Base-by-base conservation (phyloP, 2,113 vertebrate genomes). In the Rissa tridactyla region DNA sequence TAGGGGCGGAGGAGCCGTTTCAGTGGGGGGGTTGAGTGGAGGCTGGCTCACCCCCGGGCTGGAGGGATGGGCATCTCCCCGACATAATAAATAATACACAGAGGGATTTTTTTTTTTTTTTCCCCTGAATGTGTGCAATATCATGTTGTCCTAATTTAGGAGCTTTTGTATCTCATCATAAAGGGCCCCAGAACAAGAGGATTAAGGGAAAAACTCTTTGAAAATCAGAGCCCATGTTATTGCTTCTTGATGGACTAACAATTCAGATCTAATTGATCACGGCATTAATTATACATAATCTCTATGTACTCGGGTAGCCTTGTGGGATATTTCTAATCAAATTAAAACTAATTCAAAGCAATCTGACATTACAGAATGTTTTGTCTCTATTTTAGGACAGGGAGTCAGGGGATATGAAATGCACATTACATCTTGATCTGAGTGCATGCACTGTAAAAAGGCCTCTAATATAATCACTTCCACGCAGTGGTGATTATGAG, bases 231-330 rank as follows among this genome's bases (percentile, higher is more conserved):
- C 93, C 96, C 86, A 46, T 94, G 90, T 96, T 98, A 97, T 83
- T 83, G 88, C 70, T 95, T 92, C 85, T 94, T 83, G 95, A 97
- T 90, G 94, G 95, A 76, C 95, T 86, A 96, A 97, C 94, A 97
- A 95, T 96, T 95, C 91, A 94, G 92, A 96, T 96, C 91, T 96
- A 97, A 97, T 96, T 97, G 97, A 97, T 98, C 96, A 75, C 81
- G 82, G 94, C 96, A 92, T 97, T 98, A 97, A 98, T 96, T 98
- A 96, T 94, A 88, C 88, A 93, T 97, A 97, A 98, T 98, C 96
- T 97, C 93, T 80, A 64, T 84, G 92, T 94, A 68, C 90, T 60
- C 57, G 65, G 90, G 87, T 27, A 86, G 94, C 86, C 97, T 97
- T 94, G 66, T 94, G 96, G 93, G 95, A 97, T 84, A 90, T 91